Conservation (phyloP, 2,797 vertebrate genomes). For the Microchirus variegatus region DNA sequence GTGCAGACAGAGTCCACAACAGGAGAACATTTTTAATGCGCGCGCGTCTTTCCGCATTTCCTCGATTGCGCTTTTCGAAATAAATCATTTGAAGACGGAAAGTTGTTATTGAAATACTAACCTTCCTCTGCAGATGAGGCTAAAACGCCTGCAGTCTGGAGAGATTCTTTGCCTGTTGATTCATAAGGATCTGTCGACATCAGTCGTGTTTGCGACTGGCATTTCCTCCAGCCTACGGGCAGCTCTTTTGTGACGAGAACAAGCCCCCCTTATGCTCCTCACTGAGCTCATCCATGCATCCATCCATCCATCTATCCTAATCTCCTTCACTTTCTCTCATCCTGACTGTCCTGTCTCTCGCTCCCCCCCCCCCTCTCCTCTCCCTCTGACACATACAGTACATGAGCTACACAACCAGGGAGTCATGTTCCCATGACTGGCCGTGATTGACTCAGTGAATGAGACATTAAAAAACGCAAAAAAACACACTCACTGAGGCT, state of each 20-base stretch:
- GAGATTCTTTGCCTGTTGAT: conserved; percentile 74
- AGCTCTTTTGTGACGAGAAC: conserved; percentile 78
- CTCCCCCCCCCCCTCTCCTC: no score
- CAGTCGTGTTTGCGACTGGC: conserved; percentile 73
- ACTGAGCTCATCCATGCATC: conserved; percentile 78
- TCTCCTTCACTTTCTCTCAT: conserved; percentile 53
- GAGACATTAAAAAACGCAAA: conserved; percentile 70
- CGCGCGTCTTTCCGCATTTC: conserved; percentile 19
- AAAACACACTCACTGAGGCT: conserved; percentile 54
- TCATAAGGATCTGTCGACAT: conserved; percentile 76
- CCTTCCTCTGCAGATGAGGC: conserved; percentile 50
- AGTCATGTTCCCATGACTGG: conserved; percentile 80
- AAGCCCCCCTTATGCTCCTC: conserved; percentile 77
- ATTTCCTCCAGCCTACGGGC: conserved; percentile 82
- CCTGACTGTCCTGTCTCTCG: conserved; percentile 44
- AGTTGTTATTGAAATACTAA: conserved; percentile 66
- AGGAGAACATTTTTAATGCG: conserved; percentile 30
- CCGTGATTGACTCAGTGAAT: conserved; percentile 74
- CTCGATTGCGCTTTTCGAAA: conserved; percentile 38
- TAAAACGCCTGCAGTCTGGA: conserved; percentile 64
- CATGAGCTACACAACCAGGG: conserved; percentile 55
- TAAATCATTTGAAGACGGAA: conserved; percentile 56
- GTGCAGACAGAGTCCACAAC: conserved; percentile 7
- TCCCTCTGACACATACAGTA: conserved; percentile 66
- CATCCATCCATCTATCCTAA: conserved; percentile 58